Evolutionary conservation across 2,888 invertebrate species (phyloP), one percentile per base, ranked within the genome.

Genomic region (Ectemnius continuus): DNA sequence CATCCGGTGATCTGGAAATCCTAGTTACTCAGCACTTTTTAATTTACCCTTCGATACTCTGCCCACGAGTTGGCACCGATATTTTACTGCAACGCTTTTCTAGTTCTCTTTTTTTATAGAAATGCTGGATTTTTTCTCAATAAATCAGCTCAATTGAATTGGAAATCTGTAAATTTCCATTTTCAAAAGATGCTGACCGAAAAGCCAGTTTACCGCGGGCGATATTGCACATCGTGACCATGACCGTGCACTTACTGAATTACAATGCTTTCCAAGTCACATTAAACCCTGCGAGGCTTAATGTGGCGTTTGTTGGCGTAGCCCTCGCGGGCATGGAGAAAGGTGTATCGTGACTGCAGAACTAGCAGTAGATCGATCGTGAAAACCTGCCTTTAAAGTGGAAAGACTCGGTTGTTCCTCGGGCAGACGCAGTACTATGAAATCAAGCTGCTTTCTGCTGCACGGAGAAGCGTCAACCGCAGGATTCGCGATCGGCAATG

Each of bases 241-340:
- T 23, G 64, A 56, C 47, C 59, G 67, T 66, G 71, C 70, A 61
- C 70, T 80, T 78, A 75, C 75, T 75, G 66, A 78, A 78, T 80
- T 75, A 73, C 73, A 71, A 71, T 68, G 78, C 80, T 80, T 75
- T 72, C 68, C 70, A 61, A 73, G 80, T 80, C 70, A 73, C 75
- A 78, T 81, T 78, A 72, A 73, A 36, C 8, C 75, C 66, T 70
- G 67, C 75, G 69, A 79, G 75, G 73, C 73, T 61, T 48, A 61
- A 45, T 61, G 65, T 68, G 71, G 61, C 60, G 66, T 67, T 57
- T 56, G 70, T 69, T 68, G 75, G 70, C 60, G 60, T 28, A 62
- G 52, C 71, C 23, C 64, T 56, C 59, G 57, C 71, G 46, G 47
- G 23, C 56, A 46, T 48, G 63, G 46, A 62, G 45, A 70, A 60